Conservation (phyloP, 2,113 vertebrate genomes). For the Ranitomeya imitator region DNA sequence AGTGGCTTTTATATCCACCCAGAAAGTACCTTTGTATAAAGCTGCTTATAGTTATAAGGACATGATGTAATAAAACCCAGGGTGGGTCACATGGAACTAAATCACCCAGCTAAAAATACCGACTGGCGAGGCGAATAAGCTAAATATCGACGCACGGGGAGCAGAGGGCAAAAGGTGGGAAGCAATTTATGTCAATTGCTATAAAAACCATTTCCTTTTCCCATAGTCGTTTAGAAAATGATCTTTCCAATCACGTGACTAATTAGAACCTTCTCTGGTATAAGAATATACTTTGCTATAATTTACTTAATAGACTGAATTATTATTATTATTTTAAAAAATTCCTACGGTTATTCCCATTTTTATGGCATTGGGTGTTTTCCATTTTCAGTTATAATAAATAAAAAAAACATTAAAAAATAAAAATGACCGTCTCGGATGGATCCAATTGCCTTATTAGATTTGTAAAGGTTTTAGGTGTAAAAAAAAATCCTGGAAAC, state of each 20-base stretch:
- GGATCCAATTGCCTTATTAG: no score
- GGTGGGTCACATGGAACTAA: conserved; percentile 38
- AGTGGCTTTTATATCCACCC: conserved; percentile 14
- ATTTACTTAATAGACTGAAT: background rate
- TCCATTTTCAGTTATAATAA: no score
- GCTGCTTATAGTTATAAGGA: conserved; percentile 28
- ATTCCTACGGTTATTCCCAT: no score
- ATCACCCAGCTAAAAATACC: conserved; percentile 46
- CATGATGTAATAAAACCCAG: conserved; percentile 20
- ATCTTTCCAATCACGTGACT: conserved; percentile 12
- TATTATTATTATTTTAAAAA: no score
- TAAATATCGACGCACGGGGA: background rate
- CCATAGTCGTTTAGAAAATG: conserved; percentile 43
- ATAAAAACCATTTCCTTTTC: conserved; percentile 50
- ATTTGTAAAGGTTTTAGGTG: no score
- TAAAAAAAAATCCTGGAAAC: no score
- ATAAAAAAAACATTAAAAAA: no score
- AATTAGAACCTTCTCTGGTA: background rate
- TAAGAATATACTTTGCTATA: background rate
- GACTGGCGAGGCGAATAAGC: conserved; percentile 12
- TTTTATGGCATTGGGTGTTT: no score
- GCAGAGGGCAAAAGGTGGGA: conserved; percentile 45
- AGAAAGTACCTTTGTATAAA: conserved; percentile 19
- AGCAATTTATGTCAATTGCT: conserved; percentile 50
- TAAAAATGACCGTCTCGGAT: no score